Evolutionary conservation across 2,113 vertebrate genomes (phyloP).

Genomic region (Riparia riparia): DNA sequence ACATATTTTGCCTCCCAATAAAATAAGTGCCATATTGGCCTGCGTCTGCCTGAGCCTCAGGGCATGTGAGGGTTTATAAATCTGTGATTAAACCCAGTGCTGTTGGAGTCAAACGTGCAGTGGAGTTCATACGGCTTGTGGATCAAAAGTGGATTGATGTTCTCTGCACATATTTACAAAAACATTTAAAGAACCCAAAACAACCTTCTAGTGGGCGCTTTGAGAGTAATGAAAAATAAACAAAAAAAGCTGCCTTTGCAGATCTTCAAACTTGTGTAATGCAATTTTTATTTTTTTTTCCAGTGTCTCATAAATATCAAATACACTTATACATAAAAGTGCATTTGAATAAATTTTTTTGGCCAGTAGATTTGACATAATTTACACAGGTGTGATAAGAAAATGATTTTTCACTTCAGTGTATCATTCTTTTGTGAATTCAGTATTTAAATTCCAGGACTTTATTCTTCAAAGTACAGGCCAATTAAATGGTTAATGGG

Average conservation of each 20-base stretch:
- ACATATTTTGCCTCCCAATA: slow-evolving; percentile 18
- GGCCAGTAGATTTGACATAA: neutral
- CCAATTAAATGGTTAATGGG: neutral
- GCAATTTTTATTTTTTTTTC: neutral
- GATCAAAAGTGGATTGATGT: neutral
- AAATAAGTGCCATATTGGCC: slow-evolving; percentile 4
- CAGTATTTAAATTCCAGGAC: neutral
- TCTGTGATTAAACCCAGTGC: neutral
- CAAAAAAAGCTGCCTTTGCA: neutral
- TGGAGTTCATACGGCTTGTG: neutral
- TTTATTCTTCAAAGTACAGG: neutral
- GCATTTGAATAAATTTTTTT: neutral
- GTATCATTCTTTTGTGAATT: neutral
- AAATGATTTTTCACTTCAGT: neutral
- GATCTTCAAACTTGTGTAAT: neutral
- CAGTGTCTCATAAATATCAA: neutral
- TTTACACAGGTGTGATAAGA: neutral
- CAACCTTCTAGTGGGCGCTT: neutral
- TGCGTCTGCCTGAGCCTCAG: neutral
- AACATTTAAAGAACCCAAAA: neutral
- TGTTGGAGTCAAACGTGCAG: neutral
- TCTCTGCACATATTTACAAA: neutral
- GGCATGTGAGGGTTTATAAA: neutral
- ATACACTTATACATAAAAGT: neutral
- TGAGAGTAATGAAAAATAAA: neutral